A percentile compares a stretch with the other conserved stretches of the same genome.
These are phyloP conservation scores for Rotaria magnacalcarata DNA, from an alignment of 2,888 invertebrate genomes.

Conservation along the genomic window DNA sequence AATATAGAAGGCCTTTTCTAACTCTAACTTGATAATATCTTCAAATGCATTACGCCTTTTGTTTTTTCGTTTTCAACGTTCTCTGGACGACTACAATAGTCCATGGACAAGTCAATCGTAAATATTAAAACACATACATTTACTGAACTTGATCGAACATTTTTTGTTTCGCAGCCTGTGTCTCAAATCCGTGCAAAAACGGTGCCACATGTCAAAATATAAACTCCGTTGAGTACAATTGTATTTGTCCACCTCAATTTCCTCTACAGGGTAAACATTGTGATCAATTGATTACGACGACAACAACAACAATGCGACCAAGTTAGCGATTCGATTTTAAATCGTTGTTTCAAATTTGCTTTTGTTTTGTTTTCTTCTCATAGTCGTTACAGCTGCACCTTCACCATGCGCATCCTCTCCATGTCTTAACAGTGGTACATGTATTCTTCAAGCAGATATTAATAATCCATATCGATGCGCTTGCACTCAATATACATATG, in stretches of 20 bases:
- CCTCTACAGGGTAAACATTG: not conserved
- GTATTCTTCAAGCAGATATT: not conserved
- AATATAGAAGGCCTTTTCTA: not conserved
- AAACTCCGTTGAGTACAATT: not conserved
- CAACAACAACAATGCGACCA: not conserved
- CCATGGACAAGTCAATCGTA: not conserved
- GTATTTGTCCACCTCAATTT: not conserved
- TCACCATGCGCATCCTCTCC: not conserved
- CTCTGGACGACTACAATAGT: not conserved
- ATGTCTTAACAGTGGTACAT: not conserved
- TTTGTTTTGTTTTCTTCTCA: not conserved
- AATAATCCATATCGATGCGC: not conserved
- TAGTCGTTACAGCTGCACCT: not conserved
- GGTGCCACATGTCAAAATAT: not conserved
- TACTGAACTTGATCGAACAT: too few relatives aligned
- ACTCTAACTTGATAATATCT: not conserved
- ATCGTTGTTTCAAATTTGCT: not conserved
- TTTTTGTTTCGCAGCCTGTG: not conserved
- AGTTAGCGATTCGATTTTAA: not conserved
- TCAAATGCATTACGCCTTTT: not conserved
- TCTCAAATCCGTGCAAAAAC: not conserved
- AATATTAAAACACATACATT: too few relatives aligned
- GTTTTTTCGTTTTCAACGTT: not conserved
- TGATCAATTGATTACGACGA: not conserved
- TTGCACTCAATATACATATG: not conserved